Base-by-base conservation (phyloP, 2,888 invertebrate genomes). In the Mimas tiliae region DNA sequence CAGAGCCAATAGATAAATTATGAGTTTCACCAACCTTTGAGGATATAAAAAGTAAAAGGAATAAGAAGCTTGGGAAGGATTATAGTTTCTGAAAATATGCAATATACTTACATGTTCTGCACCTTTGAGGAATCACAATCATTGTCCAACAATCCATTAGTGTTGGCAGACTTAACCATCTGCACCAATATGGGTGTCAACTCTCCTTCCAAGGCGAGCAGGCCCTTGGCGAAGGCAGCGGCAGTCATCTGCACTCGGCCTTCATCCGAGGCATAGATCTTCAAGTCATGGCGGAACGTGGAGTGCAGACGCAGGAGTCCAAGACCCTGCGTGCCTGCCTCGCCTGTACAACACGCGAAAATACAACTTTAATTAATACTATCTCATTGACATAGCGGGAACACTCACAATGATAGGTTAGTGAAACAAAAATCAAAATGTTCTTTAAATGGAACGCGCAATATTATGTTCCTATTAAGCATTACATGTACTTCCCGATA, bases 211-310 rank as follows among this genome's bases (percentile, higher is more conserved):
- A 99, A 87, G 0, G 99, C 99, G 9, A 99, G 94, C 42, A 99
- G 94, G 0, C 99, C 99, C 94, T 99, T 99, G 2, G 99, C 99
- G 90, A 99, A 99, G 1, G 99, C 99, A 0, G 99, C 99, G 0
- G 99, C 99, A 0, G 99, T 99, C 99, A 99, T 99, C 91, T 99
- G 99, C 1, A 99, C 99, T 67, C 99, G 95, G 2, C 99, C 99
- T 88, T 99, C 99, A 88, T 99, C 99, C 0, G 99, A 99, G 0
- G 99, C 99, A 90, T 99, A 99, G 77, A 99, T 99, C 94, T 99
- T 99, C 69, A 99, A 94, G 89, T 99, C 99, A 88, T 99, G 99
- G 0, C 99, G 96, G 92, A 98, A 99, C 0, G 99, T 99, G 9
- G 99, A 99, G 90, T 99, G 99, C 0, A 99, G 94, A 0, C 95